phyloP scores from a whole-genome alignment of 2,113 vertebrate genomes.

The Phocoena phocoena region DNA sequence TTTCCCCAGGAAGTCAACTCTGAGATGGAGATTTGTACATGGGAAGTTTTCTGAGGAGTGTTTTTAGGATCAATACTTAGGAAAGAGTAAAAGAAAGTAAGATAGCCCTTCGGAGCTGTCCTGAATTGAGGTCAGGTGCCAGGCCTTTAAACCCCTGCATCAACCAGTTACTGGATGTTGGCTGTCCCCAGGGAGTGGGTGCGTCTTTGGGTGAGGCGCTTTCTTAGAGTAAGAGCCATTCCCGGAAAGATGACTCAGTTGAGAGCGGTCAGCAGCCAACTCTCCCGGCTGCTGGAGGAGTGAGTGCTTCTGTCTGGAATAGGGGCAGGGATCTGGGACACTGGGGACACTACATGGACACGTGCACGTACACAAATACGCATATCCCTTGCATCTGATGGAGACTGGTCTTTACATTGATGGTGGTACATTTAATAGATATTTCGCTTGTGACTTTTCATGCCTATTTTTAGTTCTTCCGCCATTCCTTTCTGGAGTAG shows the following conservation, averaged over 20 bases:
- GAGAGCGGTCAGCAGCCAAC: background rate
- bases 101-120: background rate
- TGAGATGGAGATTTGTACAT: conserved; percentile 1
- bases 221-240: background rate
- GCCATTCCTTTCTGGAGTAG: background rate
- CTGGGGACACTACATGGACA: background rate
- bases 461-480: background rate
- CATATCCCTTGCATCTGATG: background rate
- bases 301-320: background rate
- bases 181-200: background rate
- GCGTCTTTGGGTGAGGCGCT: background rate
- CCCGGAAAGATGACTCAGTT: background rate
- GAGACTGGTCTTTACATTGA: background rate
- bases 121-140: background rate
- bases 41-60: background rate
- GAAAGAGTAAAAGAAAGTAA: background rate
- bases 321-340: background rate
- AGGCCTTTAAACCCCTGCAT: background rate
- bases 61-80: background rate
- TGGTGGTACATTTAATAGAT: background rate
- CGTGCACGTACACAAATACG: background rate
- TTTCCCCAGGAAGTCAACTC: background rate
- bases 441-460: background rate
- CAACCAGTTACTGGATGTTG: background rate
- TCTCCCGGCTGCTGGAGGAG: background rate